A percentile compares a stretch with the other conserved stretches of the same genome.
Evolutionary conservation across 2,888 invertebrate species (phyloP).

Genomic region (Cynaeus angustus): DNA sequence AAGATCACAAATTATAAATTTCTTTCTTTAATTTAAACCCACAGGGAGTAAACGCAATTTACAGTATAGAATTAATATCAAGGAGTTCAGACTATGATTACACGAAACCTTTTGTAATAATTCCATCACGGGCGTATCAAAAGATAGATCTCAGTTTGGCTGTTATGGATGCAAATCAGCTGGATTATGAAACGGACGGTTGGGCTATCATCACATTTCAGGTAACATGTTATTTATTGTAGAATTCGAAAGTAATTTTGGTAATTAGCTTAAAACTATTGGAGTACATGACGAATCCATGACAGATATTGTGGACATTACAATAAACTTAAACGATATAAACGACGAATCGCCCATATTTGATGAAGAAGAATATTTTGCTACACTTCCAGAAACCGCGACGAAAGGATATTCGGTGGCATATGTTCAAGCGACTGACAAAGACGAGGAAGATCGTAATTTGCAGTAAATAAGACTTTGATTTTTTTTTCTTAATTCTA

Average conservation of each 20-base stretch:
- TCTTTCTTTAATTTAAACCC: too few relatives aligned
- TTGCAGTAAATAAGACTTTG: conserved; percentile 15
- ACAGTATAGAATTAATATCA: conserved; percentile 66
- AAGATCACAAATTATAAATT: conserved; percentile 44
- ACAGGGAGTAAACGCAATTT: conserved; percentile 77
- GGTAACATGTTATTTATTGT: conserved; percentile 62
- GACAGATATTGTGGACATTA: conserved; percentile 67
- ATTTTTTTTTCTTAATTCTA: not conserved
- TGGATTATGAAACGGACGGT: conserved; percentile 76
- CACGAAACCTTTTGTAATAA: conserved; percentile 75
- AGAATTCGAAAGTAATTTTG: not conserved
- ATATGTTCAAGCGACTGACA: conserved; percentile 75
- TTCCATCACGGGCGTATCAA: conserved; percentile 78
- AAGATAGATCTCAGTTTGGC: conserved; percentile 75
- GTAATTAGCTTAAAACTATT: conserved; percentile 63
- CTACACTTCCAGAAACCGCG: conserved; percentile 75
- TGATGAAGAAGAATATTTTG: conserved; percentile 66
- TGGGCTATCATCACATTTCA: conserved; percentile 71
- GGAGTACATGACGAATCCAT: conserved; percentile 61
- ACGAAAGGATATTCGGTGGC: conserved; percentile 72
- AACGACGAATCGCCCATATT: conserved; percentile 84
- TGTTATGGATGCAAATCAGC: conserved; percentile 72
- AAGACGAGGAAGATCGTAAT: conserved; percentile 74
- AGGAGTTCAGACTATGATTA: conserved; percentile 53
- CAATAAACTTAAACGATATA: conserved; percentile 77